Percentiles rank a stretch among this genome's conserved stretches.
Evolutionary conservation across 35 echinoderm and acorn worm genomes (phyloP).

Genomic region (Heliocidaris tuberculata): DNA sequence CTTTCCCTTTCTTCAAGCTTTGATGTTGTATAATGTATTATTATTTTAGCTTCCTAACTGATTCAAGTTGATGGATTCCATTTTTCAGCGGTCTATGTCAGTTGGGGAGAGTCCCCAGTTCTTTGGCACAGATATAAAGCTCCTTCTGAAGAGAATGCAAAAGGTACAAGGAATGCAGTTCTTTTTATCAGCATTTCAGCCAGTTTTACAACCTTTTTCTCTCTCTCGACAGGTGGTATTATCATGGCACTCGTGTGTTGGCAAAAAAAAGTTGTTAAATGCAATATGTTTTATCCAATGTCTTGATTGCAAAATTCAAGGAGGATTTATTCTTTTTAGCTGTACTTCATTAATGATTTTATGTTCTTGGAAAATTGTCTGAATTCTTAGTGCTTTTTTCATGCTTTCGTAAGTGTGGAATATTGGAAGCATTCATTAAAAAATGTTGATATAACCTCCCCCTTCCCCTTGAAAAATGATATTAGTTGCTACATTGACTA

Average conservation of each 20-base stretch:
- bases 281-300: background rate
- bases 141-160: constrained; percentile 56
- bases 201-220: background rate
- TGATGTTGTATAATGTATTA: background rate
- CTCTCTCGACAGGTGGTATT: background rate
- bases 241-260: background rate
- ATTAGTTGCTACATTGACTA: background rate
- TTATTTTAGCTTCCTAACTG: background rate
- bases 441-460: background rate
- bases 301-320: background rate
- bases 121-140: constrained; percentile 56
- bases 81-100: constrained; percentile 54
- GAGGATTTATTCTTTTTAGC: background rate
- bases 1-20: no score
- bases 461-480: background rate
- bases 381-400: background rate
- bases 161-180: constrained; percentile 42
- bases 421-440: background rate
- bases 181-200: background rate
- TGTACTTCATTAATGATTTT: background rate
- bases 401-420: background rate
- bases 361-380: background rate
- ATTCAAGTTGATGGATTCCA: background rate
- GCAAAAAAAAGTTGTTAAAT: background rate
- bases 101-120: constrained; percentile 57